Conservation (phyloP, 2,113 vertebrate species). For the Microcebus ravelobensis region DNA sequence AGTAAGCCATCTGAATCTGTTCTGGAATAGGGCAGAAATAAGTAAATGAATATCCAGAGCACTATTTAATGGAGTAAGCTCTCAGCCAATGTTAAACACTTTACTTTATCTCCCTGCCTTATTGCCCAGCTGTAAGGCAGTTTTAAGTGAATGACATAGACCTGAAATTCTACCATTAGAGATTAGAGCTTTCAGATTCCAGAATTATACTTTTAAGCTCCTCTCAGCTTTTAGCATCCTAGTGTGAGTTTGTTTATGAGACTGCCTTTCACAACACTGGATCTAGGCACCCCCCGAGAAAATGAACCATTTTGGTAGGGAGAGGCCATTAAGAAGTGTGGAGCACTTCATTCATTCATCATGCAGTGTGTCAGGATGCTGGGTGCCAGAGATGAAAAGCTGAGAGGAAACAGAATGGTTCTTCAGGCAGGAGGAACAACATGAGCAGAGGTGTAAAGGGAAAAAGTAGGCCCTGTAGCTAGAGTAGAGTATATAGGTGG, state of each 20-base stretch:
- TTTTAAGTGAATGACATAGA: too few species aligned
- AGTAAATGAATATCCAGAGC: not conserved
- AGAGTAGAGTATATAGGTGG: not conserved
- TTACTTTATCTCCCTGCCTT: not conserved
- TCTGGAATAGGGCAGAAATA: not conserved
- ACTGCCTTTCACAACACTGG: not conserved
- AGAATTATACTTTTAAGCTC: not conserved
- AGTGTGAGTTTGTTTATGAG: not conserved
- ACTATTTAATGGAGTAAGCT: not conserved
- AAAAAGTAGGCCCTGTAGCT: not conserved
- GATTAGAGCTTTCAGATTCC: not conserved
- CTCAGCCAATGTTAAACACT: not conserved
- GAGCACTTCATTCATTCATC: not conserved
- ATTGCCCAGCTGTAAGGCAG: too few species aligned
- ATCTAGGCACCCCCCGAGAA: not conserved
- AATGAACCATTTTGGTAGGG: not conserved
- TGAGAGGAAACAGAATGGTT: not conserved
- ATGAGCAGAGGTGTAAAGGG: not conserved
- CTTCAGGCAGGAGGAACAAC: too few species aligned
- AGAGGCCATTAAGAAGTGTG: not conserved
- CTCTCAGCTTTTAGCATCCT: not conserved
- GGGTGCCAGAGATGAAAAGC: not conserved
- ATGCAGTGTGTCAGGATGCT: not conserved
- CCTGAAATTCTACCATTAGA: not conserved
- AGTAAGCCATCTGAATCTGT: conserved; percentile 8